Evolutionary conservation across 2,888 invertebrate species (phyloP), one percentile per base, ranked within the genome.

Genomic region (Drosophila mettleri): DNA sequence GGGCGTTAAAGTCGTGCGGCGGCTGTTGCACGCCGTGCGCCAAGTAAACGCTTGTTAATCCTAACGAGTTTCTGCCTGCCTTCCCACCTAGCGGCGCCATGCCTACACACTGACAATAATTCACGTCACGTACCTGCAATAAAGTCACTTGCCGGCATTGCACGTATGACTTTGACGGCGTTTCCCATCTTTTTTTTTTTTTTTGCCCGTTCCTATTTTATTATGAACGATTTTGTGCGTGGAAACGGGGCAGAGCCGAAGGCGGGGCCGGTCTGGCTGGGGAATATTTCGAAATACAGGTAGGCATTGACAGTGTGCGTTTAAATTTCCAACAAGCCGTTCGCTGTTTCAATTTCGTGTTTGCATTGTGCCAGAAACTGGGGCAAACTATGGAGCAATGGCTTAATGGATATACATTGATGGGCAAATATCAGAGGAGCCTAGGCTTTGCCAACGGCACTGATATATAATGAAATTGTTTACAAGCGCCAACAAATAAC

Each of bases 11-110:
- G 69, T 69, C 57, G 61, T 53, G 81, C 72, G 79, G 81, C 72
- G 79, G 68, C 77, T 75, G 77, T 83, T 80, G 84, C 83, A 38
- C 38, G 52, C 52, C 69, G 74, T 70, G 53, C 68, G 73, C 80
- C 85, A 81, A 86, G 88, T 88, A 86, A 86, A 88, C 80, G 88
- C 88, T 86, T 88, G 86, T 86, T 86, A 86, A 86, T 88, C 86
- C 88, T 86, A 86, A 86, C 88, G 86, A 86, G 88, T 88, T 88
- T 86, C 76, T 72, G 65, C 52, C 33, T 16, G 14, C 29, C 60
- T 27, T n/a, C 31, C 39, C 18, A 12, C 18, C 12, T 53, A 24
- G 10, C 43, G n/a, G 27, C 38, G 33, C 24, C 36, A 9, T 53
- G 36, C 69, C 43, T 46, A 62, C 69, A 67, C 78, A 76, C 74